These are phyloP conservation scores for Patiria miniata DNA, from an alignment of 35 echinoderm and acorn worm species.

Conservation along the genomic window DNA sequence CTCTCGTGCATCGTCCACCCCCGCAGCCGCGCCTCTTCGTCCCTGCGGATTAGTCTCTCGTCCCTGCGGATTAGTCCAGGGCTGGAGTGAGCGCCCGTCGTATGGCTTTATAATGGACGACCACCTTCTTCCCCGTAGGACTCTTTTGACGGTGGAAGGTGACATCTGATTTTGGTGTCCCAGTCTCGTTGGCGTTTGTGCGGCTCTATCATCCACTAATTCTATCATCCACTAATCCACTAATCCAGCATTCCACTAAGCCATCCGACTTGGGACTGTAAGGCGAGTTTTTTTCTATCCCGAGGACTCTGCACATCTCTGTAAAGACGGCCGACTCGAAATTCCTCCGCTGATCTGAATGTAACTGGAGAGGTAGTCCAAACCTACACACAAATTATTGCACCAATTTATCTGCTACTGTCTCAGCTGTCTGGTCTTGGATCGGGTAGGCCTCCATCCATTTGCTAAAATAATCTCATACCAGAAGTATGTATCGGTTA, in stretches of 20 bases:
- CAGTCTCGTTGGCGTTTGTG: conserved; percentile 12
- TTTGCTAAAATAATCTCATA: conserved; percentile 48
- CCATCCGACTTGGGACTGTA: conserved; percentile 19
- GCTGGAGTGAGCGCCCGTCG: not conserved
- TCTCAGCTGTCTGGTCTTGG: conserved; percentile 35
- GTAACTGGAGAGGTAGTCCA: conserved; percentile 36
- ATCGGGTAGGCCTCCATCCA: conserved; percentile 44
- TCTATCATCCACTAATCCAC: not conserved
- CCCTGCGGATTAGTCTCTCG: not conserved
- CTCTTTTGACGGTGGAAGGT: conserved; percentile 33
- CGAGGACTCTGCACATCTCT: conserved; percentile 21
- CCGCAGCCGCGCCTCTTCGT: not conserved
- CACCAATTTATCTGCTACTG: conserved; percentile 46
- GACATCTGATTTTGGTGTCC: conserved; percentile 28
- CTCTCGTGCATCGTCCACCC: not conserved
- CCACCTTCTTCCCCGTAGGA: conserved; percentile 16
- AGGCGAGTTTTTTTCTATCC: conserved; percentile 34
- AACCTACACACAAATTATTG: conserved; percentile 48
- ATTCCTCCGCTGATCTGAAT: conserved; percentile 41
- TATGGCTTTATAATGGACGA: conserved; percentile 43
- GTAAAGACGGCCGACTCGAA: conserved; percentile 8
- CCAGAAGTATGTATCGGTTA: conserved; percentile 43
- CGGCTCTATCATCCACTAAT: not conserved
- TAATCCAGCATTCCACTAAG: conserved; percentile 14
- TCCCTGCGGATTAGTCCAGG: not conserved